A percentile compares a stretch with the other conserved stretches of the same genome.
phyloP scores from a whole-genome alignment of 2,113 vertebrate genomes.

The Platichthys flesus region DNA sequence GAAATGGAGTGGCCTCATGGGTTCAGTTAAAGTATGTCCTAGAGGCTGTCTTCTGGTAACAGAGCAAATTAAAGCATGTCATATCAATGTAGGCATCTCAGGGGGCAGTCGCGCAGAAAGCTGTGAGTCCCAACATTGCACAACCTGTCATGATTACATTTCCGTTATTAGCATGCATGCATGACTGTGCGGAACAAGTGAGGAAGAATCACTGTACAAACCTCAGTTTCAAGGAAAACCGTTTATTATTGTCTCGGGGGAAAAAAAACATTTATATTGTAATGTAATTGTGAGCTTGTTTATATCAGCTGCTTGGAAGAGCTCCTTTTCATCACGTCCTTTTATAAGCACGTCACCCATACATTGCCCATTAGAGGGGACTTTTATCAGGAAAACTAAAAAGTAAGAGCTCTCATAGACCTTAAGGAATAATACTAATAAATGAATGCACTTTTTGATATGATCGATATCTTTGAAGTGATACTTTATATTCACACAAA shows the following conservation, averaged over 20 bases:
- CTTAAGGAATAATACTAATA: neutral
- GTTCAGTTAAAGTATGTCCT: slow-evolving; percentile 41
- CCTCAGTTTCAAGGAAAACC: neutral
- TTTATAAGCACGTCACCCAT: neutral
- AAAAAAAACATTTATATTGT: neutral
- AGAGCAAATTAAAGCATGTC: slow-evolving; percentile 68
- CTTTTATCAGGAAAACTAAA: neutral
- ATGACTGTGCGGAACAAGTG: slow-evolving; percentile 29
- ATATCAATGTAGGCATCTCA: slow-evolving; percentile 44
- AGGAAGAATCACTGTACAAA: neutral
- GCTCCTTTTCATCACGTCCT: neutral
- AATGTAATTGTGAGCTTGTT: neutral
- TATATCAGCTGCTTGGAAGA: neutral
- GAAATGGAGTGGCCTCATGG: slow-evolving; percentile 39
- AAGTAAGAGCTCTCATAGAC: neutral
- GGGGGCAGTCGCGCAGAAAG: slow-evolving; percentile 50
- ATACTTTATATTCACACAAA: neutral
- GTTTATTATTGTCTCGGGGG: neutral
- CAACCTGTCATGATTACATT: slow-evolving; percentile 25
- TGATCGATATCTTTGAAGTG: neutral
- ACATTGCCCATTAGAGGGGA: neutral
- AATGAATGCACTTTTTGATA: neutral
- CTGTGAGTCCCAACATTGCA: slow-evolving; percentile 31
- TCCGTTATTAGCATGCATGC: slow-evolving; percentile 18
- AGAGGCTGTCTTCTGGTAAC: slow-evolving; percentile 33